These are phyloP conservation scores for Heliconius hermathena DNA, from an alignment of 1,140 invertebrate genomes.

Conservation along the genomic window DNA sequence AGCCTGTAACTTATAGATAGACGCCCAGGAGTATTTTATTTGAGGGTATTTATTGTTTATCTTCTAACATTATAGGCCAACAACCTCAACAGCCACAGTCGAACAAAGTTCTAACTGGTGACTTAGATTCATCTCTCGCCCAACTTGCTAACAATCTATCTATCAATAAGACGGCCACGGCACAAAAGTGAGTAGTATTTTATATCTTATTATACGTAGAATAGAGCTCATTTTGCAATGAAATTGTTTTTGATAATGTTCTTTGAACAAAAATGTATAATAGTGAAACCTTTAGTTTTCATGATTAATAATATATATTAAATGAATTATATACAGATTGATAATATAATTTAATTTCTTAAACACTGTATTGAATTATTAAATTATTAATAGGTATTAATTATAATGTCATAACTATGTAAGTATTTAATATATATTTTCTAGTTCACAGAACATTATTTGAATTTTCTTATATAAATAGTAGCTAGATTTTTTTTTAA, in stretches of 20 bases:
- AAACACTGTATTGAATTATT: too few relatives aligned
- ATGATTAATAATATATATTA: too few relatives aligned
- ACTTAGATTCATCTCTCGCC: constrained; percentile 95
- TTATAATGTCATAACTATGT: too few relatives aligned
- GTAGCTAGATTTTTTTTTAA: constrained; percentile 1
- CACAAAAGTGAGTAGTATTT: constrained; percentile 65
- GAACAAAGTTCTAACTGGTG: constrained; percentile 92
- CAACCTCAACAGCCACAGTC: constrained; percentile 80
- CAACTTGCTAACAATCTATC: constrained; percentile 95
- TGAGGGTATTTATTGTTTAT: background rate
- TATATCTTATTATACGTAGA: background rate
- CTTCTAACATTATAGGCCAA: constrained; percentile 61
- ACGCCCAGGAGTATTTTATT: background rate
- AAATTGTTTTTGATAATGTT: background rate
- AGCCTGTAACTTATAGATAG: background rate
- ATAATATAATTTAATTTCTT: too few relatives aligned
- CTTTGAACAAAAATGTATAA: background rate
- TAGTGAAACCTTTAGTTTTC: background rate
- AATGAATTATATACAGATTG: too few relatives aligned
- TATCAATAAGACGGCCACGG: constrained; percentile 91
- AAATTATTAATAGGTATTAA: too few relatives aligned
- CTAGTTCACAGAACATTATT: background rate
- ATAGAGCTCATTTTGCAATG: constrained; percentile 9
- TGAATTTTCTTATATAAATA: background rate
- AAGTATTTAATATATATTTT: background rate